These are phyloP conservation scores for Phalera bucephala DNA, from an alignment of 2,888 invertebrate genomes.

Conservation along the genomic window DNA sequence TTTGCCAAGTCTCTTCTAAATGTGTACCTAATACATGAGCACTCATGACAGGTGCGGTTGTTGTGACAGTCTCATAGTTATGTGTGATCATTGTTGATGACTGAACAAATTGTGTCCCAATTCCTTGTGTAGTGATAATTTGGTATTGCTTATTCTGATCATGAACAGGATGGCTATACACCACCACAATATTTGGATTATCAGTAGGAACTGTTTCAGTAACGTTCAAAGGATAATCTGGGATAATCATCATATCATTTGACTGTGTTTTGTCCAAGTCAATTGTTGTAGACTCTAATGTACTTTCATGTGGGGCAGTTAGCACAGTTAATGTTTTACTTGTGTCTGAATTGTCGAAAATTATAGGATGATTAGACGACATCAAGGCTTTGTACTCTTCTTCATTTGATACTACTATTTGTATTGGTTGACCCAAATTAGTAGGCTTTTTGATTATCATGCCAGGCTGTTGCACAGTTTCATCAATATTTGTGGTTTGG, in stretches of 20 bases:
- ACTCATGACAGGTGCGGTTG: conserved; percentile 72
- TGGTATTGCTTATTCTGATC: conserved; percentile 81
- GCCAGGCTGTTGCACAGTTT: conserved; percentile 43
- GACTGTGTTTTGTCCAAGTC: conserved; percentile 78
- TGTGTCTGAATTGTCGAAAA: conserved; percentile 64
- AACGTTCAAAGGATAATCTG: conserved; percentile 82
- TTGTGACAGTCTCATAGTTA: conserved; percentile 68
- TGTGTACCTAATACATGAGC: conserved; percentile 59
- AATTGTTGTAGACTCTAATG: conserved; percentile 51
- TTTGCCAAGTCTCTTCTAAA: conserved; percentile 58
- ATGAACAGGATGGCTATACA: conserved; percentile 84
- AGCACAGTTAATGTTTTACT: conserved; percentile 69
- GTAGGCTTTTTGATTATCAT: conserved; percentile 55
- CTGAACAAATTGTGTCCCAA: conserved; percentile 65
- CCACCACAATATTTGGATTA: conserved; percentile 85
- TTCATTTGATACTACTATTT: conserved; percentile 77
- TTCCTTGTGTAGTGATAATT: conserved; percentile 62
- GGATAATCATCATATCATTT: conserved; percentile 85
- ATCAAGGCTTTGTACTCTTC: conserved; percentile 76
- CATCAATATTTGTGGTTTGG: conserved; percentile 38
- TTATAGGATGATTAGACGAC: conserved; percentile 68
- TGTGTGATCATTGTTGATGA: conserved; percentile 68
- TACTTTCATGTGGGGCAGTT: conserved; percentile 48
- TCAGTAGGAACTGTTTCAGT: conserved; percentile 70
- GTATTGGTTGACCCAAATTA: conserved; percentile 63